A percentile compares a stretch with the other conserved stretches of the same genome.
phyloP scores from a whole-genome alignment of 2,113 vertebrate species.

The Sarotherodon lohbergeri region DNA sequence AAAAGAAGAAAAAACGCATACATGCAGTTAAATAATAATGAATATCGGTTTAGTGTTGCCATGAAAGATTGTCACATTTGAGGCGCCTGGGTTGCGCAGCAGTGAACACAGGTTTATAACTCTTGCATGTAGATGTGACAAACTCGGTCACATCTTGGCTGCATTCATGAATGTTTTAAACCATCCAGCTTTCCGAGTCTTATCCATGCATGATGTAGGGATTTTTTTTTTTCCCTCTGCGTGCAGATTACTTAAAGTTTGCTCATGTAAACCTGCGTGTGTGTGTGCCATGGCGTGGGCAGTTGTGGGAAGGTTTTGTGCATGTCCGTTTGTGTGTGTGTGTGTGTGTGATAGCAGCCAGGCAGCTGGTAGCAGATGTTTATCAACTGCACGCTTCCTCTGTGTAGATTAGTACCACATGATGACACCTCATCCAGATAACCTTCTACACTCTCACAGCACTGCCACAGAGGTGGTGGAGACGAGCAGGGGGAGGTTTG shows the following conservation, averaged over 20 bases:
- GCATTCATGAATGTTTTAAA: constrained; percentile 7
- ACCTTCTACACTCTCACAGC: constrained; percentile 23
- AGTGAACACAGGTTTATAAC: not conserved
- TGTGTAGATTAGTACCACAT: constrained; percentile 61
- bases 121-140: not conserved
- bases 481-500: not conserved
- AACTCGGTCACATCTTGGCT: not conserved
- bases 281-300: not conserved
- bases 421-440: constrained; percentile 51
- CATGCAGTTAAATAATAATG: not conserved
- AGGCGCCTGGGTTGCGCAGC: not conserved
- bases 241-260: not conserved
- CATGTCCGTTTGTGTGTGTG: not conserved
- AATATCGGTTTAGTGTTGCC: not conserved
- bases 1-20: not conserved
- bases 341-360: not conserved
- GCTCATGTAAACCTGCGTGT: not conserved
- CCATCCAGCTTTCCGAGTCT: not conserved
- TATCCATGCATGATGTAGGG: not conserved
- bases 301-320: not conserved
- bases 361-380: constrained; percentile 39
- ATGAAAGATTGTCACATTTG: not conserved
- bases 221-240: not conserved
- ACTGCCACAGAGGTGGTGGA: constrained; percentile 6
- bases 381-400: constrained; percentile 38